phyloP scores from a whole-genome alignment of 92 coral and sea anemone species.

The Plumapathes pennacea region DNA sequence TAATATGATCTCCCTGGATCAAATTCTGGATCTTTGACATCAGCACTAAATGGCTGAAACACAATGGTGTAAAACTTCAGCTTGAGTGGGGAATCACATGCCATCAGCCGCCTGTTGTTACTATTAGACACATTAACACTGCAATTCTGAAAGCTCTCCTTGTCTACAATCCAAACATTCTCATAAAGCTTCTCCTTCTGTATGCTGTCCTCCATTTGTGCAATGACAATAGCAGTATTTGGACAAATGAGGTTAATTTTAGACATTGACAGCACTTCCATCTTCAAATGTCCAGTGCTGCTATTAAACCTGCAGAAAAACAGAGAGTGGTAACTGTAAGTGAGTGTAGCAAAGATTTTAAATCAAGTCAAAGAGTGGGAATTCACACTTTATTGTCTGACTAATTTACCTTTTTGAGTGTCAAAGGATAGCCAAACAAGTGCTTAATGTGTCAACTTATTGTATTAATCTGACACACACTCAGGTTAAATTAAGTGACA shows the following conservation, averaged over 20 bases:
- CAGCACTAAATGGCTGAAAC: slow-evolving; percentile 32
- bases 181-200: slow-evolving; percentile 25
- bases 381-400: too few species aligned
- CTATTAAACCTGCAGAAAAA: too few species aligned
- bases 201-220: slow-evolving; percentile 11
- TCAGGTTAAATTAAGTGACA: too few species aligned
- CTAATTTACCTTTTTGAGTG: too few species aligned
- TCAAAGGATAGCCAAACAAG: too few species aligned
- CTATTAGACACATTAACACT: background rate
- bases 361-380: too few species aligned
- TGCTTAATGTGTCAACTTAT: too few species aligned
- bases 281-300: too few species aligned
- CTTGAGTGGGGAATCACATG: slow-evolving; percentile 14
- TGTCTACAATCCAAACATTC: slow-evolving; percentile 36
- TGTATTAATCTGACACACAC: too few species aligned
- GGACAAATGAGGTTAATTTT: slow-evolving; percentile 30
- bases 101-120: slow-evolving; percentile 6
- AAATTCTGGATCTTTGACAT: slow-evolving; percentile 18
- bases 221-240: slow-evolving; percentile 14
- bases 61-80: slow-evolving; percentile 30
- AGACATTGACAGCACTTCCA: slow-evolving; percentile 39
- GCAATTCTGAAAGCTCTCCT: slow-evolving; percentile 36
- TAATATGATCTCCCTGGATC: slow-evolving; percentile 37
- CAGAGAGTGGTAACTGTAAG: too few species aligned
- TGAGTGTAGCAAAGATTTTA: too few species aligned